A percentile compares a stretch with the other conserved stretches of the same genome.
phyloP scores from a whole-genome alignment of 2,797 vertebrate species.

The Fistularia commersonii region DNA sequence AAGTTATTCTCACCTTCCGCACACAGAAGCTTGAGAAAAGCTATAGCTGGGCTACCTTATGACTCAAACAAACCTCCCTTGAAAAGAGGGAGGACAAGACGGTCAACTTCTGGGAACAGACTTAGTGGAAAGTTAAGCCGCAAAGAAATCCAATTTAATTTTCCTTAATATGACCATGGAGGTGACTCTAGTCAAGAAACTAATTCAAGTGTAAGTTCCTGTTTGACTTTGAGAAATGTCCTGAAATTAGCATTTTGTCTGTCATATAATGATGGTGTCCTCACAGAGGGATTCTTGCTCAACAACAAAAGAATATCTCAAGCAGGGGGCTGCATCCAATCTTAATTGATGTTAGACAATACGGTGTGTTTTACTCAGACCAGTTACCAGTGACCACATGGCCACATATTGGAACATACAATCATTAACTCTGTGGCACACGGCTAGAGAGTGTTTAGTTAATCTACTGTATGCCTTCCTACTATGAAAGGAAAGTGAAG shows the following conservation, averaged over 20 bases:
- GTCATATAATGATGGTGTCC: neutral
- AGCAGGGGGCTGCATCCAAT: too few species aligned
- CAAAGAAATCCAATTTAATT: constrained; percentile 18
- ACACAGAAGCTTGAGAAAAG: constrained; percentile 63
- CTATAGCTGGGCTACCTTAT: constrained; percentile 43
- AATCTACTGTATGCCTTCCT: too few species aligned
- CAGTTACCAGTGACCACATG: too few species aligned
- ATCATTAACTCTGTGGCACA: too few species aligned
- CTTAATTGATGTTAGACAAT: too few species aligned
- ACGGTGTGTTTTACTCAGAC: too few species aligned
- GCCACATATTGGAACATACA: too few species aligned
- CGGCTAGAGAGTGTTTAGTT: too few species aligned
- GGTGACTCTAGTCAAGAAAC: neutral
- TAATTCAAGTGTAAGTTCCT: neutral
- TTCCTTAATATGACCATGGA: constrained; percentile 3
- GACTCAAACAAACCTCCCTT: neutral
- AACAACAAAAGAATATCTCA: neutral
- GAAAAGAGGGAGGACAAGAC: constrained; percentile 11
- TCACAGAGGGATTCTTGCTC: neutral
- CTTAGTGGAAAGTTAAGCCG: constrained; percentile 13
- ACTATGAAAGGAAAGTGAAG: too few species aligned
- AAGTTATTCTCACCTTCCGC: constrained; percentile 54
- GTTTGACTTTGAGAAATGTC: neutral
- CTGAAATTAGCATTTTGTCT: neutral
- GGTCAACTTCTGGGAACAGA: constrained; percentile 42